These are phyloP conservation scores for Myathropa florea DNA, from an alignment of 2,888 invertebrate genomes.

Conservation along the genomic window DNA sequence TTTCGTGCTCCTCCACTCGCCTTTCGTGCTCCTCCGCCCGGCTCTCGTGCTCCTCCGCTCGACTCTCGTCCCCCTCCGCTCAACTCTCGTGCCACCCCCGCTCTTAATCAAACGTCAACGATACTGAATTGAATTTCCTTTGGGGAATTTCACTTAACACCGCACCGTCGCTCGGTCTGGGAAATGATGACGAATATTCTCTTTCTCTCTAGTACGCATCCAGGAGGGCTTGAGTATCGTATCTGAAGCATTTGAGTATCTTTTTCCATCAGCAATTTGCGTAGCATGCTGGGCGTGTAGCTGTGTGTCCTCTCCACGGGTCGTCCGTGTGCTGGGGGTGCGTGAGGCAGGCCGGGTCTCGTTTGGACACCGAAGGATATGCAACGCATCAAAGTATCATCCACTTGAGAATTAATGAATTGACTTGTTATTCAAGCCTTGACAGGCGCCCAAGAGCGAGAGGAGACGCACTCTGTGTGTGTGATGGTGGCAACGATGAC, in stretches of 20 bases:
- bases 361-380: conserved; percentile 52
- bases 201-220: conserved; percentile 21
- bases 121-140: conserved; percentile 62
- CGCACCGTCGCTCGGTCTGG: neutral
- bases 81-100: too few species aligned
- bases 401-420: conserved; percentile 69
- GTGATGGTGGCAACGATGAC: neutral
- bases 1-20: conserved; percentile 12
- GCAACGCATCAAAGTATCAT: conserved; percentile 66
- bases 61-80: too few species aligned
- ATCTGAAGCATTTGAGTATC: conserved; percentile 4
- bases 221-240: neutral
- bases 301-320: neutral
- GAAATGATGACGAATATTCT: neutral
- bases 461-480: neutral
- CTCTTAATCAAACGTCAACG: conserved; percentile 69
- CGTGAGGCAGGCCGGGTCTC: neutral
- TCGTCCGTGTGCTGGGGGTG: neutral
- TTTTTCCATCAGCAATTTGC: conserved; percentile 49
- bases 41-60: conserved; percentile 11
- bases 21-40: conserved; percentile 11
- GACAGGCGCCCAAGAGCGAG: conserved; percentile 15
- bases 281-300: conserved; percentile 14
- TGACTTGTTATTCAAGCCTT: conserved; percentile 69
- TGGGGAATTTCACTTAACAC: neutral